Percentiles rank a stretch among this genome's conserved stretches.
phyloP scores from a whole-genome alignment of 1,140 invertebrate genomes.

The Halictus rubicundus region DNA sequence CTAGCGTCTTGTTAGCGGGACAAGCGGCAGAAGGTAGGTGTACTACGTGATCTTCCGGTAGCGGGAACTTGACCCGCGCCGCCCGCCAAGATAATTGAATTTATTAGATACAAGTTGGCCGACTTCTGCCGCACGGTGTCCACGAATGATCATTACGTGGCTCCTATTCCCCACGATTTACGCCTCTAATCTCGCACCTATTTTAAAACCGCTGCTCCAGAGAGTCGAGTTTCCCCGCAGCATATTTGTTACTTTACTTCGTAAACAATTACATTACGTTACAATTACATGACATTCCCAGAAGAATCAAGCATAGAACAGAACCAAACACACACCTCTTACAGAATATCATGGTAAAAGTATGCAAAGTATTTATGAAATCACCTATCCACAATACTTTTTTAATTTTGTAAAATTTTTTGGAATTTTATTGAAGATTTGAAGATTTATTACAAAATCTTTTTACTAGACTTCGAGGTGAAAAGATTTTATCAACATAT shows the following conservation, averaged over 20 bases:
- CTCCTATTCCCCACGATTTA: not conserved
- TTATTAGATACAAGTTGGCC: conserved; percentile 60
- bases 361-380: too few species aligned
- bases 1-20: conserved; percentile 68
- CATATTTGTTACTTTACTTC: not conserved
- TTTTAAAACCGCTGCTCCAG: not conserved
- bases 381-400: too few species aligned
- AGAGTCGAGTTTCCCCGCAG: not conserved
- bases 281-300: too few species aligned
- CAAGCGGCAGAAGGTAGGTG: conserved; percentile 56
- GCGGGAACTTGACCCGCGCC: conserved; percentile 63
- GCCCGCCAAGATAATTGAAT: conserved; percentile 66
- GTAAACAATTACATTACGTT: too few species aligned
- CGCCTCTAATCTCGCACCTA: not conserved
- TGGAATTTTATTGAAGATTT: too few species aligned
- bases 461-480: too few species aligned
- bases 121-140: conserved; percentile 9
- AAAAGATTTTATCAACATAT: too few species aligned
- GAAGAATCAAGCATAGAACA: not conserved
- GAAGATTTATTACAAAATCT: too few species aligned
- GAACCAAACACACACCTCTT: too few species aligned
- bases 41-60: conserved; percentile 55
- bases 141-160: conserved; percentile 28
- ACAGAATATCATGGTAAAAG: too few species aligned
- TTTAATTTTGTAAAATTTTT: too few species aligned